Percentiles rank a stretch among this genome's conserved stretches.
Evolutionary conservation across 2,797 vertebrate genomes (phyloP).

Genomic region (Leuciscus waleckii): DNA sequence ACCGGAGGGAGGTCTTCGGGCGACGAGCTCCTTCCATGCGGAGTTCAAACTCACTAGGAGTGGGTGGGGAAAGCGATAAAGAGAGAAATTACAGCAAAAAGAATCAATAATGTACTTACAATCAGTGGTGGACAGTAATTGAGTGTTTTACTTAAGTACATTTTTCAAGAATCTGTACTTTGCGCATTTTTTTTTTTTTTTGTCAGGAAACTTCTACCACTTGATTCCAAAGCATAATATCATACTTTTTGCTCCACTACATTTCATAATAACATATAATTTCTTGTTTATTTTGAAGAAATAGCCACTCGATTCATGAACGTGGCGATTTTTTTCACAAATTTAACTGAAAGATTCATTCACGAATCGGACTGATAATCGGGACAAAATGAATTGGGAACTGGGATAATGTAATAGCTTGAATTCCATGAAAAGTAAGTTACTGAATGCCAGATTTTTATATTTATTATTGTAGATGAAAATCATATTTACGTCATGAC

Average conservation of each 20-base stretch:
- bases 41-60: slow-evolving; percentile 95
- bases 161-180: not conserved
- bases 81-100: slow-evolving; percentile 18
- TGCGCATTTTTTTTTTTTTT: too few relatives aligned
- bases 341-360: too few relatives aligned
- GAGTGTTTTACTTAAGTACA: not conserved
- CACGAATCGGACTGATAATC: too few relatives aligned
- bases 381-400: too few relatives aligned
- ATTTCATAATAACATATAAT: not conserved
- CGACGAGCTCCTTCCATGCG: slow-evolving; percentile 93
- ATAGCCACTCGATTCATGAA: too few relatives aligned
- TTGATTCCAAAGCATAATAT: not conserved
- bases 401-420: too few relatives aligned
- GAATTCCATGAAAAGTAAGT: too few relatives aligned
- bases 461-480: too few relatives aligned
- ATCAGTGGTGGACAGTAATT: not conserved
- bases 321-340: too few relatives aligned
- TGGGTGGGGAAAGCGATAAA: slow-evolving; percentile 60
- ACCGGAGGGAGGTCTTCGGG: slow-evolving; percentile 90
- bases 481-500: too few relatives aligned
- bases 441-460: too few relatives aligned
- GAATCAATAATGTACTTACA: not conserved
- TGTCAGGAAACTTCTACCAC: not conserved
- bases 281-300: not conserved
- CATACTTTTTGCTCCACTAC: not conserved